phyloP scores from a whole-genome alignment of 1,140 invertebrate genomes.

The Formica exsecta region DNA sequence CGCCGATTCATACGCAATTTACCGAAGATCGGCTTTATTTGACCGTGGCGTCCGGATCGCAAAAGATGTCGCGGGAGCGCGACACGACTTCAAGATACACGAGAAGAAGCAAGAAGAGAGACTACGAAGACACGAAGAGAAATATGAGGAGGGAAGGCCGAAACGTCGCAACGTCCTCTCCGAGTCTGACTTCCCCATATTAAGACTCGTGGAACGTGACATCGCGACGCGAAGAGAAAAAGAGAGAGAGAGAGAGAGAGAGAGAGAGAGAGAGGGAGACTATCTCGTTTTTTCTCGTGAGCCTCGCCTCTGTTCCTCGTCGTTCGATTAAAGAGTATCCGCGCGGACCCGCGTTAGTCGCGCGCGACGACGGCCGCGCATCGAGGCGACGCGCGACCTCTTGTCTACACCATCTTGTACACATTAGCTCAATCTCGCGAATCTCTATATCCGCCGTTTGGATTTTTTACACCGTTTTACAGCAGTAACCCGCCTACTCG shows the following conservation, averaged over 20 bases:
- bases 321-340: slow-evolving; percentile 11
- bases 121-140: background rate
- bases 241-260: no score
- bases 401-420: slow-evolving; percentile 39
- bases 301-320: slow-evolving; percentile 30
- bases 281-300: slow-evolving; percentile 41
- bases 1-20: background rate
- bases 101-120: slow-evolving; percentile 12
- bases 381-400: slow-evolving; percentile 43
- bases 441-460: slow-evolving; percentile 67
- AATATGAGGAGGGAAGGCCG: slow-evolving; percentile 27
- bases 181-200: slow-evolving; percentile 65
- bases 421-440: slow-evolving; percentile 63
- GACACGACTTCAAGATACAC: background rate
- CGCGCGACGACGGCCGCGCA: slow-evolving; percentile 22
- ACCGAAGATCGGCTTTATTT: slow-evolving; percentile 15
- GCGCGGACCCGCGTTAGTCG: slow-evolving; percentile 22
- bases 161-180: slow-evolving; percentile 37
- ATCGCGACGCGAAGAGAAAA: background rate
- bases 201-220: slow-evolving; percentile 38
- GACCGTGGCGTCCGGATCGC: slow-evolving; percentile 43
- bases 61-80: background rate
- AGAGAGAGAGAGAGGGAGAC: no score
- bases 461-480: slow-evolving; percentile 75
- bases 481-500: slow-evolving; percentile 58